Evolutionary conservation across 2,113 vertebrate species (phyloP), one percentile per base, ranked within the genome.

Genomic region (Madoqua kirkii): DNA sequence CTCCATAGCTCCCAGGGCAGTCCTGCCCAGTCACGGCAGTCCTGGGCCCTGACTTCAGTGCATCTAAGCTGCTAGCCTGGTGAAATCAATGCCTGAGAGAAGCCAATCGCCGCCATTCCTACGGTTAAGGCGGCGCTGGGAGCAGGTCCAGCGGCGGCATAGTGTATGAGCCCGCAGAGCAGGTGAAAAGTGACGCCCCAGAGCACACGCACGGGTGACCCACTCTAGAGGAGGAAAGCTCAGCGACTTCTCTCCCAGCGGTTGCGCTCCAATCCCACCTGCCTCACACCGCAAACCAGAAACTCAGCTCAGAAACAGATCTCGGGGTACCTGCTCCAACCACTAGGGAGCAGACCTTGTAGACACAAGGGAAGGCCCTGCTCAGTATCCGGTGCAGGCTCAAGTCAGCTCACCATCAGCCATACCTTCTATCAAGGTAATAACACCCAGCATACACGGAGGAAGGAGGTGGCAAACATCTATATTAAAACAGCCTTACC

Each of bases 21-120:
- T 31, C 43, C 43, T 79, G 43, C 76, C 31, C 25, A 48, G 25
- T 5, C 43, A 31, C 43, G 9, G 43, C 76, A 48, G 43, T 50
- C 29, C 78, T 19, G 78, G 29, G 9, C 6, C 16, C 45, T 52
- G 78, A 50, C 29, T 33, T 33, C 29, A 21, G 29, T 6, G 29
- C 9, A 19, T 21, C 29, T 33, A 3, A 19, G 45, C 78, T 33
- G 78, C 29, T 52, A 33, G 45, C 16, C 29, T 48, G 16, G 16
- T 81, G 48, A 81, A 21, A 7, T 2, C 45, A 33, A 21, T 11
- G 29, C 45, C 78, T 12, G 16, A 81, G 29, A 50, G 29, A 81
- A 17, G 78, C 78, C 9, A 7, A 5, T 50, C 16, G 0, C 78
- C 0, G 0, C 29, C 9, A 33, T 21, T 6, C 16, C 78, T 31